These are phyloP conservation scores for Pomacea maculata DNA, from an alignment of 1,140 invertebrate genomes.

Conservation along the genomic window DNA sequence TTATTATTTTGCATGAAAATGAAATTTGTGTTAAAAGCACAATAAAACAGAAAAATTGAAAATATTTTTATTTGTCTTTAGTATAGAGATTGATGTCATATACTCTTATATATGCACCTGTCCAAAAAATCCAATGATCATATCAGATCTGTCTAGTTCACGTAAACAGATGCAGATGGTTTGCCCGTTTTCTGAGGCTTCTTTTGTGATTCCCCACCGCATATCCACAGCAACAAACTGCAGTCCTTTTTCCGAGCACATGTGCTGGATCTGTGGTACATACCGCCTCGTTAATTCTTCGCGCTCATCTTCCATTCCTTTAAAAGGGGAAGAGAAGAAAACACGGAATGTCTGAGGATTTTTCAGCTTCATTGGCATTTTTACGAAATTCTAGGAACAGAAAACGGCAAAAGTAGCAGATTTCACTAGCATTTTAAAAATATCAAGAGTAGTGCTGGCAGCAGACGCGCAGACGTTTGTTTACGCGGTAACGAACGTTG, in stretches of 20 bases:
- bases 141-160: conserved; percentile 59
- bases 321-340: conserved; percentile 62
- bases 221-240: conserved; percentile 61
- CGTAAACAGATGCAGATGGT: conserved; percentile 59
- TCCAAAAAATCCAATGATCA: conserved; percentile 62
- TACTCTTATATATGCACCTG: conserved; percentile 40
- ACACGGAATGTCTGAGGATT: conserved; percentile 51
- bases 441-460: too few species aligned
- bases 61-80: too few species aligned
- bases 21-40: too few species aligned
- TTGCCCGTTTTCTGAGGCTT: conserved; percentile 55
- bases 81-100: too few species aligned
- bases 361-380: conserved; percentile 34
- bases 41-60: too few species aligned
- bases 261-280: conserved; percentile 55
- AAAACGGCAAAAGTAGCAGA: too few species aligned
- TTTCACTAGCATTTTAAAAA: too few species aligned
- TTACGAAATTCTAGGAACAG: too few species aligned
- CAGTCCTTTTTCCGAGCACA: conserved; percentile 52
- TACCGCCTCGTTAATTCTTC: conserved; percentile 56
- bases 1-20: too few species aligned
- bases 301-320: conserved; percentile 60
- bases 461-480: too few species aligned
- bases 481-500: too few species aligned
- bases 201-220: conserved; percentile 62